These are phyloP conservation scores for Acleris emargana DNA, from an alignment of 2,888 invertebrate species.

Conservation along the genomic window DNA sequence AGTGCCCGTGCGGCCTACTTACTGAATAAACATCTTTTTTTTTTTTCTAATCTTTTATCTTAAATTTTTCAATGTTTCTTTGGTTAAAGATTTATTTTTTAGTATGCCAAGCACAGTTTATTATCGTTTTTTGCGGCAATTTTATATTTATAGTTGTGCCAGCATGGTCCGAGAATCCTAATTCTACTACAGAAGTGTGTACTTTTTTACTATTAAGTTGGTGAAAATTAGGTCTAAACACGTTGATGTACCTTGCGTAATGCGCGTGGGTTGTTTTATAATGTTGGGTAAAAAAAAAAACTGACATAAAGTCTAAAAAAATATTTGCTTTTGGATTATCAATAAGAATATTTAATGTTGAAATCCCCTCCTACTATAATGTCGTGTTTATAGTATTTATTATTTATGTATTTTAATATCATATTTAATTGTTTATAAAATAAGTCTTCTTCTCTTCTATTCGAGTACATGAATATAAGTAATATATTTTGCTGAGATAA, in stretches of 20 bases:
- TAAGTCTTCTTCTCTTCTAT: constrained; percentile 30
- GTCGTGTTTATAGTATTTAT: constrained; percentile 24
- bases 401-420: constrained; percentile 26
- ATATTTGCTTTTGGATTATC: background rate
- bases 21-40: no score
- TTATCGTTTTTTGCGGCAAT: no score
- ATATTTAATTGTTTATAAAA: constrained; percentile 22
- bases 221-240: constrained; percentile 18
- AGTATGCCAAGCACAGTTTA: no score
- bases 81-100: no score
- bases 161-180: no score
- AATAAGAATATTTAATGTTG: constrained; percentile 3
- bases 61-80: no score
- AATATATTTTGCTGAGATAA: constrained; percentile 30
- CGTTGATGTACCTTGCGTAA: constrained; percentile 24
- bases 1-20: no score
- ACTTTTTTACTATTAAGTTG: no score
- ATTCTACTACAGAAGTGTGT: no score
- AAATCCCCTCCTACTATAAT: constrained; percentile 1
- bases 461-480: constrained; percentile 36
- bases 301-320: constrained; percentile 23
- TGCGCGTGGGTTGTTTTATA: constrained; percentile 24
- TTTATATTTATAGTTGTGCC: no score
- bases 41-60: no score
- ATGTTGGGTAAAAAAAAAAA: constrained; percentile 15